Conservation (phyloP, 1,140 invertebrate species). For the Lanistes nyassanus region DNA sequence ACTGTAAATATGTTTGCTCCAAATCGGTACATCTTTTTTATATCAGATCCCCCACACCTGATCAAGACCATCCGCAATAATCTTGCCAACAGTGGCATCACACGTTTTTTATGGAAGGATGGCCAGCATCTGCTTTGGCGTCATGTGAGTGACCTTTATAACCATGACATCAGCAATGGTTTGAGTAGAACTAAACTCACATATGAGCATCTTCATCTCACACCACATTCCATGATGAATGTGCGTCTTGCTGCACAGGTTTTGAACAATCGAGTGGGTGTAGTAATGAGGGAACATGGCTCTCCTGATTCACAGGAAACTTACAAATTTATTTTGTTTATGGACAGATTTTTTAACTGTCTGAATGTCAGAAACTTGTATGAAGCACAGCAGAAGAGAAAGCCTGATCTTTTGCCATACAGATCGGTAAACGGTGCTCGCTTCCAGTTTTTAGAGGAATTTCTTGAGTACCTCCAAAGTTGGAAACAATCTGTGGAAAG, state of each 20-base stretch:
- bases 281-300: not conserved
- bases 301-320: not conserved
- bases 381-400: not conserved
- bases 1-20: slow-evolving; percentile 3
- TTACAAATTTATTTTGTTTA: slow-evolving; percentile 1
- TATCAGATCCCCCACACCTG: slow-evolving; percentile 16
- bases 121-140: slow-evolving; percentile 6
- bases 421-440: no score
- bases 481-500: no score
- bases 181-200: not conserved
- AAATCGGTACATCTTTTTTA: slow-evolving; percentile 11
- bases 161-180: not conserved
- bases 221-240: slow-evolving; percentile 2
- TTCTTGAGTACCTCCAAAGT: no score
- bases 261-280: not conserved
- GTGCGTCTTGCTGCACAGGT: slow-evolving; percentile 10
- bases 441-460: no score
- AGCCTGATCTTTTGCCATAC: no score
- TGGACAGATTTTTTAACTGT: slow-evolving; percentile 26
- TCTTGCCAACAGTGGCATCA: not conserved
- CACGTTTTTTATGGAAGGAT: not conserved
- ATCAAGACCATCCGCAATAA: slow-evolving; percentile 14
- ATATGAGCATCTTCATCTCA: slow-evolving; percentile 3
- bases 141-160: not conserved
- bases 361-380: slow-evolving; percentile 6